Conservation (phyloP, 2,888 invertebrate species). For the Ferrisia virgata region DNA sequence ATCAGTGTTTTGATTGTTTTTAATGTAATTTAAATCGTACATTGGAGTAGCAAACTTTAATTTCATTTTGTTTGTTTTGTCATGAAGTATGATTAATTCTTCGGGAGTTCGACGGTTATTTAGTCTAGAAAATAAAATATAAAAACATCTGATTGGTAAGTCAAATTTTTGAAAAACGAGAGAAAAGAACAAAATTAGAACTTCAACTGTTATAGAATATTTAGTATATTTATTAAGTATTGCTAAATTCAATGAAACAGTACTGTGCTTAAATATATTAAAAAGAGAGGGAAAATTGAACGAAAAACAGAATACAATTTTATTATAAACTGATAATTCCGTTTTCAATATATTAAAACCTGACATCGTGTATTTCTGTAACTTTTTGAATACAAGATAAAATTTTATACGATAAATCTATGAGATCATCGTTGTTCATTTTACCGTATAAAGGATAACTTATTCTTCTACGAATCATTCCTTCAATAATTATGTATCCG, state of each 20-base stretch:
- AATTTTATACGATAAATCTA: not conserved
- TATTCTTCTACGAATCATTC: constrained; percentile 51
- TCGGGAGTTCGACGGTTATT: not conserved
- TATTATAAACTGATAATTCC: not conserved
- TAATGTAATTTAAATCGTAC: not conserved
- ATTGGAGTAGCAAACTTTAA: not conserved
- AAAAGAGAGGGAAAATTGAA: too few relatives aligned
- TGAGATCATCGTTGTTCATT: not conserved
- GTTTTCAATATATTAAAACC: not conserved
- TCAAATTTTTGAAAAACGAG: not conserved
- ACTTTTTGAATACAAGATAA: not conserved
- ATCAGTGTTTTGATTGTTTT: not conserved
- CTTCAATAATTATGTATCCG: constrained; percentile 66
- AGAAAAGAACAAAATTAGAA: too few relatives aligned
- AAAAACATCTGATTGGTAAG: not conserved
- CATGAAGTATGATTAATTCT: not conserved
- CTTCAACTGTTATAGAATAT: too few relatives aligned
- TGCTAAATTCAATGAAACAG: too few relatives aligned
- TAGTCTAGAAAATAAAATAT: not conserved
- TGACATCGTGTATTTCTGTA: not conserved
- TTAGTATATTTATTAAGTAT: too few relatives aligned
- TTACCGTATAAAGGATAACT: not conserved
- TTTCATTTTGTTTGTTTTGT: not conserved
- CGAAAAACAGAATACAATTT: too few relatives aligned
- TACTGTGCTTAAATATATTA: too few relatives aligned